phyloP scores from a whole-genome alignment of 2,797 vertebrate species.

The Microtus agrestis region DNA sequence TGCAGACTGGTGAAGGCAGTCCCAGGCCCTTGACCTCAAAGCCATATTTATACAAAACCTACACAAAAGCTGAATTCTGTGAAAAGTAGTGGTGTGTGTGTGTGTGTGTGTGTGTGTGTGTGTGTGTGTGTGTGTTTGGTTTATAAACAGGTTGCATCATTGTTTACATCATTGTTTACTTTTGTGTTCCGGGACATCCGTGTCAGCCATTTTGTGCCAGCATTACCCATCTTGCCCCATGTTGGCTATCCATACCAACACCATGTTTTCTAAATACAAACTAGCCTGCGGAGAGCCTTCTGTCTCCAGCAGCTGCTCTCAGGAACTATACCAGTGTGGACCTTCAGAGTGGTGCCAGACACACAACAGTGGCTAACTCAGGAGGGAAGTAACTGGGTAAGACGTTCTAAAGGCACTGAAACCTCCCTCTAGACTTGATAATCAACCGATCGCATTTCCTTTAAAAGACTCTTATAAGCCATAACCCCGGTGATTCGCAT shows the following conservation, averaged over 20 bases:
- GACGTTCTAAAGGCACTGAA: conserved; percentile 33
- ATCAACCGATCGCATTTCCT: conserved; percentile 38
- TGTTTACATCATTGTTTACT: neutral
- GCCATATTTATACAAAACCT: neutral
- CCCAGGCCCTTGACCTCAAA: neutral
- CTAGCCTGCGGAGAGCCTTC: neutral
- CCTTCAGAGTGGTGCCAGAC: neutral
- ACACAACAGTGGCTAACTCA: neutral
- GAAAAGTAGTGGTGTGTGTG: neutral
- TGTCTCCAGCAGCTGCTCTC: neutral
- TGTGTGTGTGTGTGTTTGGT: neutral
- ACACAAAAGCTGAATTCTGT: neutral
- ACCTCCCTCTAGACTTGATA: conserved; percentile 23
- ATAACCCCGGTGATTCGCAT: conserved; percentile 41
- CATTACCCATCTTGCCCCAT: neutral
- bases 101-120: neutral
- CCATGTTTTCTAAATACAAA: neutral
- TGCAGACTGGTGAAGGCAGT: neutral
- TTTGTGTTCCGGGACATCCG: neutral
- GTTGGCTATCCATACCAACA: neutral
- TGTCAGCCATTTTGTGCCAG: neutral
- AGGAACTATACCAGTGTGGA: neutral
- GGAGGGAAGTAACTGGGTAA: neutral
- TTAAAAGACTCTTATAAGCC: conserved; percentile 44
- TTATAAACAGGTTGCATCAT: neutral